Conservation (phyloP, 2,113 vertebrate species). For the Budorcas taxicolor region DNA sequence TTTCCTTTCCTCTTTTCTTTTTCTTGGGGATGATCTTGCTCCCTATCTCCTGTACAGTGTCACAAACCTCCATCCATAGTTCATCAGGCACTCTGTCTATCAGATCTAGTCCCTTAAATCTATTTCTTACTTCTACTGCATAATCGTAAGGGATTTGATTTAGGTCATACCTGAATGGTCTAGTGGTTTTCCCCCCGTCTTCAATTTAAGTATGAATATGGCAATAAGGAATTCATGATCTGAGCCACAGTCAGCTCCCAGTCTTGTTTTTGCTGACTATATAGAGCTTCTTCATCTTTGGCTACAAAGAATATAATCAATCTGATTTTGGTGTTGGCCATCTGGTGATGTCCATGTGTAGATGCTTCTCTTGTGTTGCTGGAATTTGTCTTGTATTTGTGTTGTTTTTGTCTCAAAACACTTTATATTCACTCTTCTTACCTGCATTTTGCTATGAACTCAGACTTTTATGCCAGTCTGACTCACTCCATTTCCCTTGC, state of each 20-base stretch:
- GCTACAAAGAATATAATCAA: neutral
- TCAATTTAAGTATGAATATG: neutral
- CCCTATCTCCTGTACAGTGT: neutral
- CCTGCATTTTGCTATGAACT: neutral
- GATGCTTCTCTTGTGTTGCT: neutral
- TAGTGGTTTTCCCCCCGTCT: neutral
- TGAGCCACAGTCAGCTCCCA: neutral
- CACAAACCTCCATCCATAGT: neutral
- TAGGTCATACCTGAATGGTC: neutral
- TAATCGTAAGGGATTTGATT: neutral
- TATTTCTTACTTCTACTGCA: neutral
- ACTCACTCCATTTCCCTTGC: neutral
- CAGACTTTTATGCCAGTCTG: neutral
- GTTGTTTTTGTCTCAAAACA: neutral
- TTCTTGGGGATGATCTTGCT: neutral
- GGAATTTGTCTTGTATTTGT: neutral
- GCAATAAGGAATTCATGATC: neutral
- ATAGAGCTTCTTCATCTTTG: neutral
- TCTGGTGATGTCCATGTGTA: neutral
- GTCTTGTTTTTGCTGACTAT: neutral
- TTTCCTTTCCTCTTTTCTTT: neutral
- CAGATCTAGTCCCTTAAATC: neutral
- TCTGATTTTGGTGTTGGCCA: neutral
- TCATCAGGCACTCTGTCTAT: neutral
- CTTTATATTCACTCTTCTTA: neutral